Percentiles rank a stretch among this genome's conserved stretches.
phyloP scores from a whole-genome alignment of 2,888 invertebrate species.

The Heliconius ismenius region DNA sequence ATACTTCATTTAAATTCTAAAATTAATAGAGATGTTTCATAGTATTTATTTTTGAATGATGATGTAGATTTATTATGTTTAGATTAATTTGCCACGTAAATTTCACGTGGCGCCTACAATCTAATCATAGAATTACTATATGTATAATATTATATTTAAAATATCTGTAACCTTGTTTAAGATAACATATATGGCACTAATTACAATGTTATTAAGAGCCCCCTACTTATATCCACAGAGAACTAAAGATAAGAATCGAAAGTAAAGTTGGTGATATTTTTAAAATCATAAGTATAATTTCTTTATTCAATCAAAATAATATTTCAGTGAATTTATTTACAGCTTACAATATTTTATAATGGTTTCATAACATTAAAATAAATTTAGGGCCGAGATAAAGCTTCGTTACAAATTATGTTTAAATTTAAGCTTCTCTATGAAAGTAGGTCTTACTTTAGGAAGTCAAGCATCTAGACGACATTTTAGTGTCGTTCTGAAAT shows the following conservation, averaged over 20 bases:
- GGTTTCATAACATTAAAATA: not conserved
- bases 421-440: not conserved
- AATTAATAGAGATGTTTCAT: not conserved
- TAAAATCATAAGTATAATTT: no score
- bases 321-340: not conserved
- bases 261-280: no score
- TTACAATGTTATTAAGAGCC: no score
- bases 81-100: not conserved
- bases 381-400: not conserved
- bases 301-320: no score
- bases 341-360: not conserved
- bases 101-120: conserved; percentile 5
- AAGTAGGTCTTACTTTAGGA: conserved; percentile 56
- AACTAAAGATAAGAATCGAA: no score
- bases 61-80: conserved; percentile 19
- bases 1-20: not conserved
- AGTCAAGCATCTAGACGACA: conserved; percentile 33
- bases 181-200: no score
- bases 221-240: no score
- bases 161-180: no score
- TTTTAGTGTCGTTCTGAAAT: conserved; percentile 40
- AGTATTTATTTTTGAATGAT: conserved; percentile 17
- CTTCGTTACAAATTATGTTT: not conserved
- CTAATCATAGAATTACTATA: not conserved
- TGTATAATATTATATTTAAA: not conserved